Base-by-base conservation (phyloP, 2,113 vertebrate genomes). In the Pipa parva region DNA sequence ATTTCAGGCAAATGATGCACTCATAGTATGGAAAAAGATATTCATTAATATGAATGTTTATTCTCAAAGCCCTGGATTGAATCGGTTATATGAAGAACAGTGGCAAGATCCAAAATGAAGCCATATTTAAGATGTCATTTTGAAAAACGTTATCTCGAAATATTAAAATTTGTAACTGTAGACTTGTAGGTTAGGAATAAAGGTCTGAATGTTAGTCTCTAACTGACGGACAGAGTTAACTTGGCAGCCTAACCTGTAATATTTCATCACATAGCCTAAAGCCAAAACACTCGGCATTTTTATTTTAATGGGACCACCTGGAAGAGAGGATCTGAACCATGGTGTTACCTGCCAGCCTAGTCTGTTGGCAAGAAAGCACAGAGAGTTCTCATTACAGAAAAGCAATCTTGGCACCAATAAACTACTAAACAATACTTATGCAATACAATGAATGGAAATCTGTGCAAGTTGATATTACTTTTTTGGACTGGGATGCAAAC, bases 251-350 rank as follows among this genome's bases (percentile, higher is more conserved):
- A 29, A 31, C 11, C 25, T 29, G 27, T 56, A 17, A 31, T n/a
- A 56, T 56, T 56, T 56, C 52, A 56, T 31, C 52, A 56, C 52
- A 18, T 31, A 15, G 18, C 7, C 1, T 7, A 11, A 15, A 56
- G 28, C 52, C 52, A 31, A 31, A 56, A 56, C 52, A 56, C 29
- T 56, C 11, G 18, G 15, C 18, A 27, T 17, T 15, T 54, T 27
- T 54, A 22, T 54, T 54, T 13, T 3, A n/a, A 4, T 56, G 52
- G 26, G 31, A 31, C 28, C 26, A 20, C 29, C 27, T 31, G n/a
- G 27, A 56, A 56, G 52, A 31, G 12, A 31, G 52, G 52, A 56
- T 56, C 13, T 56, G 52, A 56, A 31, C 52, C 25, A 31, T 31
- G 28, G 52, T 31, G 26, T 31, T 28, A 31, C 28, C 52, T 56